Evolutionary conservation across 2,797 vertebrate species (phyloP).

Genomic region (Lagocephalus sceleratus): DNA sequence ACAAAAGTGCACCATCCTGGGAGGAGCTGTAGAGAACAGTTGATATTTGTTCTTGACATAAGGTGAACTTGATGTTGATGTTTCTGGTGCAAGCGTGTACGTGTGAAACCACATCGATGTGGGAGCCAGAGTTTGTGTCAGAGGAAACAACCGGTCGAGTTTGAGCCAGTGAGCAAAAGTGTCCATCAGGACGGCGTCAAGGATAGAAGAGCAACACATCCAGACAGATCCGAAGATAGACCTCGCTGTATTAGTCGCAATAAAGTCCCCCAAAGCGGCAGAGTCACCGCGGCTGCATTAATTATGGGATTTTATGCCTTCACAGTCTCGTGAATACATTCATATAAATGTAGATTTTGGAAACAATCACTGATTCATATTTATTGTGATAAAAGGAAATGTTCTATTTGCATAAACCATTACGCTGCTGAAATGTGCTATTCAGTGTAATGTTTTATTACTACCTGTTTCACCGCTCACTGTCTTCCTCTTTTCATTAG

Average conservation of each 20-base stretch:
- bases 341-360: neutral
- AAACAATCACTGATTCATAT: slow-evolving; percentile 9
- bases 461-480: slow-evolving; percentile 4
- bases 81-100: too few relatives aligned
- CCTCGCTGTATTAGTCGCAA: neutral
- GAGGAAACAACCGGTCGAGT: too few relatives aligned
- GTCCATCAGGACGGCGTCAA: too few relatives aligned
- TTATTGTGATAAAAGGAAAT: slow-evolving; percentile 13
- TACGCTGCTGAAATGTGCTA: neutral
- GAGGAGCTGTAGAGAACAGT: too few relatives aligned
- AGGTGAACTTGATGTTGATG: too few relatives aligned
- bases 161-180: too few relatives aligned
- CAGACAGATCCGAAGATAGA: too few relatives aligned
- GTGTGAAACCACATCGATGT: too few relatives aligned
- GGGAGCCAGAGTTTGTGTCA: too few relatives aligned
- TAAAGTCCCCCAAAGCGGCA: neutral
- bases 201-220: too few relatives aligned
- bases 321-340: neutral
- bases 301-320: slow-evolving; percentile 1
- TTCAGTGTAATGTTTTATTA: neutral
- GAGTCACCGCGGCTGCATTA: neutral
- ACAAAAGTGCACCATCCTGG: too few relatives aligned
- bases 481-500: slow-evolving; percentile 13
- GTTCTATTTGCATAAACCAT: slow-evolving; percentile 7
- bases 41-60: too few relatives aligned